Base-by-base conservation (phyloP, 2,888 invertebrate species). In the Philonicus albiceps region DNA sequence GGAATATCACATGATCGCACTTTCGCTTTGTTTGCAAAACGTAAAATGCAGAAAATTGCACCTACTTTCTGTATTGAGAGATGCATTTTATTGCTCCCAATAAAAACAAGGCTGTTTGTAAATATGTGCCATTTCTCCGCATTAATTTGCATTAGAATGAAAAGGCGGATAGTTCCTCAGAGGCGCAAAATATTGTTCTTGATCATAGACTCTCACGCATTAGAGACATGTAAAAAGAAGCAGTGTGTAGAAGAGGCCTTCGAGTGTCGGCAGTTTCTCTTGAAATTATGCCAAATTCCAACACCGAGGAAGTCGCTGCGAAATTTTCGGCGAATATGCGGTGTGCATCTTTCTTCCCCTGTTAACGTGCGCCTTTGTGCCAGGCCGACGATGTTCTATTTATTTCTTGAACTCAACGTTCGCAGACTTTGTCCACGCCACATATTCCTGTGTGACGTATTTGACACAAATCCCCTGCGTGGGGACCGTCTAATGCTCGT, bases 351-450 rank as follows among this genome's bases (percentile, higher is more conserved):
- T 34, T 76, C 34, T 30, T 53, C 53, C 64, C 64, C n/a, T 19
- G 49, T 22, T 8, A 11, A 22, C 11, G 11, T 27, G 22, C 64
- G 64, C 22, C 64, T 64, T 64, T 64, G 64, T 64, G 19, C 22
- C 19, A 64, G 27, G 27, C 64, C 64, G 64, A 64, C 64, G 64
- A 11, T 11, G 40, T 76, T 76, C 76, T 76, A 76, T 76, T 76
- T 76, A 76, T 76, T 76, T 37, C 76, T 37, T 76, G 76, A 76
- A 76, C 76, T 76, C 40, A 22, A 40, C 76, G 40, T 43, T 76
- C 40, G 37, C n/a, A 37, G 40, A 76, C 34, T 37, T 76, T 76
- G 76, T 37, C 34, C 40, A 34, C 40, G 22, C 22, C 64, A 64
- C 19, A 76, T 76, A 13, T 76, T 76, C 40, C 76, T 22, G 34